Evolutionary conservation across 2,113 vertebrate genomes (phyloP), one percentile per base, ranked within the genome.

Genomic region (Macquaria ambigua): DNA sequence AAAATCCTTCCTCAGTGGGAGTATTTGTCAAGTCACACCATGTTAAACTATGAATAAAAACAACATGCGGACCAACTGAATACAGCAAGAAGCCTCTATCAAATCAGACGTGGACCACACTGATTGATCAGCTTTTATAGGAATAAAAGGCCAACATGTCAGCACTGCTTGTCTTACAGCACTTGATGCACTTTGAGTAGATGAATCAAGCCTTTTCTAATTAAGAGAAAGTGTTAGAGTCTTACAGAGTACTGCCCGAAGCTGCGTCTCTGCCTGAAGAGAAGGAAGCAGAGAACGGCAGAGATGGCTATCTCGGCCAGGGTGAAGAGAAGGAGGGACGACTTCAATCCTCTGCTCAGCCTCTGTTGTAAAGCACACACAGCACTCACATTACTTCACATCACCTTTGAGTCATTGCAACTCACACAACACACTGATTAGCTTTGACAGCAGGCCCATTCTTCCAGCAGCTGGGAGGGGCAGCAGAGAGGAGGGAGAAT

Each of bases 281-380:
- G 92, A 1, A 93, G 87, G 83, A 85, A 80, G 76, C 71, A 77
- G 34, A 95, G 46, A 1, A 89, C 6, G 31, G 84, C 80, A 9
- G 95, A 94, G 62, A 95, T 39, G 20, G 1, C 59, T 4, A 83
- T 66, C 83, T 95, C 92, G 8, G 85, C 79, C 84, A 95, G 1
- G 2, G 90, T 93, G 89, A 96, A 90, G 66, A 94, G 5, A 0
- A 95, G 82, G 10, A 96, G 93, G 41, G 80, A 82, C 0, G 79
- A 85, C 90, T 96, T 96, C 59, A 96, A 1, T 31, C 92, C 92
- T 37, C 20, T 64, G 85, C 87, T 93, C 74, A 96, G 77, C 52
- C 0, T 85, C 95, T 96, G 84, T 61, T 41, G 48, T 3, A 31
- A 66, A 62, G 21, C 21, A 86, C 20, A 79, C 18, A 82, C 18